Conservation (phyloP, 2,113 vertebrate species). For the Indicator indicator region DNA sequence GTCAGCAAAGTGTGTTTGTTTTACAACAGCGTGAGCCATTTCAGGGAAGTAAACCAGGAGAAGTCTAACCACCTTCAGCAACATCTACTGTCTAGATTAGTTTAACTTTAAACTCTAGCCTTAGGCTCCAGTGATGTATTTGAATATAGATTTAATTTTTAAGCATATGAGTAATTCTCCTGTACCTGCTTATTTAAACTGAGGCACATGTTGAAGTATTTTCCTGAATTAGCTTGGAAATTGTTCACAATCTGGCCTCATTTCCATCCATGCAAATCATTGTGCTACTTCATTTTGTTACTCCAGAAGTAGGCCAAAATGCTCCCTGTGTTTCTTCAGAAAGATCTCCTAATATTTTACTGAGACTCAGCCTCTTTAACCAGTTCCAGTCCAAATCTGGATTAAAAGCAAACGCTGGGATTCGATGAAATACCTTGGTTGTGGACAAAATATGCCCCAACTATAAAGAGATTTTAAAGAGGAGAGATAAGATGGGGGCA, state of each 20-base stretch:
- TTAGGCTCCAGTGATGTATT: neutral
- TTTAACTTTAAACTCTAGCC: neutral
- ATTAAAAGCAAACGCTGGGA: neutral
- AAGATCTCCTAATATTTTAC: neutral
- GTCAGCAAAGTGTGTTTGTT: neutral
- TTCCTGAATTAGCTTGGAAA: neutral
- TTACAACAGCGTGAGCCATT: neutral
- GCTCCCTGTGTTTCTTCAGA: neutral
- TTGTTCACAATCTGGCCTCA: neutral
- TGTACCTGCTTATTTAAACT: neutral
- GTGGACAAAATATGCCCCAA: neutral
- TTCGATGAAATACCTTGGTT: neutral
- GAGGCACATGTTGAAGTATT: neutral
- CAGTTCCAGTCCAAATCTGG: neutral
- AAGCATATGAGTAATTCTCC: neutral
- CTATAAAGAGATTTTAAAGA: neutral
- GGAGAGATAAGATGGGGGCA: neutral
- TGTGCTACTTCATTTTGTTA: neutral
- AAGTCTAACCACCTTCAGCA: neutral
- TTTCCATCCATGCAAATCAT: neutral
- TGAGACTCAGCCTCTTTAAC: neutral
- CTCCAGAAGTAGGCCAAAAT: neutral
- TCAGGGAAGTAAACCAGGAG: neutral
- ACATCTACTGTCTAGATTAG: neutral
- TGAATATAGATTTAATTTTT: slow-evolving; percentile 1